phyloP scores from a whole-genome alignment of 2,797 vertebrate species.

The Lerista edwardsae region DNA sequence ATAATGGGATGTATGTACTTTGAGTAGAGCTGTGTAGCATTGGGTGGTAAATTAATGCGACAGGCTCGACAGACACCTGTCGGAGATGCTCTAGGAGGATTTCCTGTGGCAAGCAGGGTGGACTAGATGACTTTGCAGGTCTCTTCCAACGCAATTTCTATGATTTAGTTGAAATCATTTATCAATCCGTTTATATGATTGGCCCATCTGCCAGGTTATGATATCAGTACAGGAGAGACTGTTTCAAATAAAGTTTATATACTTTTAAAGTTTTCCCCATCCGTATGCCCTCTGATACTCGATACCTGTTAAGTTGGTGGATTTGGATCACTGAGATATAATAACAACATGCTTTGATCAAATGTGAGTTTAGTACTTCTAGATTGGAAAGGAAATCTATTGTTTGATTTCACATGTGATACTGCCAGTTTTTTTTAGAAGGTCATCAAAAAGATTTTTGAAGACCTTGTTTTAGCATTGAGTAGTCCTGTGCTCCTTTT shows the following conservation, averaged over 20 bases:
- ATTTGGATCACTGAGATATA: constrained; percentile 9
- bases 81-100: too few relatives aligned
- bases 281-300: background rate
- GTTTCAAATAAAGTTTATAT: background rate
- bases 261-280: background rate
- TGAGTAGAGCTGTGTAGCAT: too few relatives aligned
- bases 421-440: constrained; percentile 77
- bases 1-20: too few relatives aligned
- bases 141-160: too few relatives aligned
- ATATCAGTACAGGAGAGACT: background rate
- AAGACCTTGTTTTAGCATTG: constrained; percentile 83
- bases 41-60: too few relatives aligned
- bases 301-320: constrained; percentile 35
- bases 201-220: background rate
- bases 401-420: constrained; percentile 75
- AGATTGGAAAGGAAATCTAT: constrained; percentile 64
- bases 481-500: constrained; percentile 79
- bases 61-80: too few relatives aligned
- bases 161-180: too few relatives aligned
- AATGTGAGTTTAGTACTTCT: constrained; percentile 61
- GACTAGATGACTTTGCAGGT: too few relatives aligned
- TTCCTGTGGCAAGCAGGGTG: too few relatives aligned
- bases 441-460: constrained; percentile 80
- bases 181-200: too few relatives aligned
- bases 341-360: constrained; percentile 50